phyloP scores from a whole-genome alignment of 2,113 vertebrate genomes.

The Austrofundulus limnaeus region DNA sequence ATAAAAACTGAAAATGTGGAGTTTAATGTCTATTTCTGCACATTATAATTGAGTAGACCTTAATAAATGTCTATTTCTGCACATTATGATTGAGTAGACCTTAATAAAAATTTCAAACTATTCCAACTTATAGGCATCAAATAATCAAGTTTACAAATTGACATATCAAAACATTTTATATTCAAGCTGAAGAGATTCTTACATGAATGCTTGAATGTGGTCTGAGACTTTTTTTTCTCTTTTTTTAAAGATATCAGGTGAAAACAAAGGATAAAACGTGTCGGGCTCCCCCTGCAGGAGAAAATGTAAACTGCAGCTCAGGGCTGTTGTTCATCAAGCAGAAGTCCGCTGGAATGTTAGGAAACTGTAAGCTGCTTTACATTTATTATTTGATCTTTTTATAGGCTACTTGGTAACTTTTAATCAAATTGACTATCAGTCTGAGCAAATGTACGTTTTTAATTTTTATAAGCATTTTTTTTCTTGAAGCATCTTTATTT shows the following conservation, averaged over 20 bases:
- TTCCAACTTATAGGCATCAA: too few relatives aligned
- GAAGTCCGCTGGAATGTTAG: slow-evolving; percentile 38
- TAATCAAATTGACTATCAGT: too few relatives aligned
- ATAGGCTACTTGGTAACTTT: neutral
- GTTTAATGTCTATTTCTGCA: too few relatives aligned
- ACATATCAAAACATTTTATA: neutral
- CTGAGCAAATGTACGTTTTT: neutral
- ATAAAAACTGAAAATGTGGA: too few relatives aligned
- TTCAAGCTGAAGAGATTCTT: slow-evolving; percentile 1
- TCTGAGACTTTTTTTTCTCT: too few relatives aligned
- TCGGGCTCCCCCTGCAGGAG: slow-evolving; percentile 51
- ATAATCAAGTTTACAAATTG: too few relatives aligned
- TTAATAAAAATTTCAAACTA: too few relatives aligned
- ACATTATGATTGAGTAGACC: too few relatives aligned
- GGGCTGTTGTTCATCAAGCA: slow-evolving; percentile 24
- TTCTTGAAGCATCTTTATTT: neutral
- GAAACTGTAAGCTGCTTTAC: slow-evolving; percentile 15
- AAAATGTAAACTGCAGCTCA: slow-evolving; percentile 25
- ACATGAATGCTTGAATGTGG: too few relatives aligned
- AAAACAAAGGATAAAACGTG: neutral
- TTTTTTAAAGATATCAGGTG: neutral
- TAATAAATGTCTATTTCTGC: too few relatives aligned
- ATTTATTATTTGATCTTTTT: neutral
- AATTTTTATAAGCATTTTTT: neutral
- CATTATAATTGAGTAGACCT: too few relatives aligned